A percentile compares a stretch with the other conserved stretches of the same genome.
Conservation (phyloP, 2,888 invertebrate genomes). For the Melipona beecheii region DNA sequence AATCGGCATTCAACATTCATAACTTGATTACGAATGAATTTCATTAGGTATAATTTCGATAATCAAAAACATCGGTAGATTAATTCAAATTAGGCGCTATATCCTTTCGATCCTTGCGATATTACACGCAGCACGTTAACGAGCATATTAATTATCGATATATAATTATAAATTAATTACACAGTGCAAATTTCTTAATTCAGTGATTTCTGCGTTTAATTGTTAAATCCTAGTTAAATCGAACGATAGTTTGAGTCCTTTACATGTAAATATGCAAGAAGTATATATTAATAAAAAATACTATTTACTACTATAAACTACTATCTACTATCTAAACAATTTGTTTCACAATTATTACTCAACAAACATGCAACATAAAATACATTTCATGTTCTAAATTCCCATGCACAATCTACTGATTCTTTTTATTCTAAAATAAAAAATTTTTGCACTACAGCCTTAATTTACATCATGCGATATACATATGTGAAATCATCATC, state of each 20-base stretch:
- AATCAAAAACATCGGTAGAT: not conserved
- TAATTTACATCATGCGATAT: constrained; percentile 15
- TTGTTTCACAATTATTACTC: not conserved
- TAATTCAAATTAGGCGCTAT: no score
- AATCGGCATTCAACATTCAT: no score
- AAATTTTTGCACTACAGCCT: not conserved
- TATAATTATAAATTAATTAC: not conserved
- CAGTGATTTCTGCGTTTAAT: not conserved
- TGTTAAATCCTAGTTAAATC: not conserved
- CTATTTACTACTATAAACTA: not conserved
- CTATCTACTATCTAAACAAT: not conserved
- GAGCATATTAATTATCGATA: not conserved
- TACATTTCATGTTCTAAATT: not conserved
- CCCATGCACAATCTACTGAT: not conserved
- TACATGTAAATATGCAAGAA: not conserved
- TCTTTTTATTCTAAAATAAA: not conserved
- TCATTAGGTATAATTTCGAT: not conserved
- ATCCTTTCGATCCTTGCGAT: no score
- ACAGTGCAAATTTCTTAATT: not conserved
- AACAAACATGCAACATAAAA: not conserved
- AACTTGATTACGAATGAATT: no score
- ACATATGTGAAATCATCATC: constrained; percentile 8
- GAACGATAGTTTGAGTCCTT: constrained; percentile 46
- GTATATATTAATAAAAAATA: not conserved
- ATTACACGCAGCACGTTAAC: not conserved